Base-by-base conservation (phyloP, 2,113 vertebrate species). In the Pardalotus punctatus region DNA sequence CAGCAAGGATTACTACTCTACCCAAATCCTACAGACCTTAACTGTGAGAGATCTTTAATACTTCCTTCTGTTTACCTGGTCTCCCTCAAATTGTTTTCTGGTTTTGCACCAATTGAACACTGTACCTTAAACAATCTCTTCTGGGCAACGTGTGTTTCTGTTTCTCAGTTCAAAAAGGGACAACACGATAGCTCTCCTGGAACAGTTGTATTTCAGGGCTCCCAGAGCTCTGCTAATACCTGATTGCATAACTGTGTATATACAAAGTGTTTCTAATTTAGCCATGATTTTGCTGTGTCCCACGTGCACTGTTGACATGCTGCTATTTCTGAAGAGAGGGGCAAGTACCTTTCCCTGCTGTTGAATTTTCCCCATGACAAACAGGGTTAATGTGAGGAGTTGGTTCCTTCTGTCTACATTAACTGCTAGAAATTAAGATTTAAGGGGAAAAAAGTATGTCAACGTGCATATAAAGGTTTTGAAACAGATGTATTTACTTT, bases 401-500 rank as follows among this genome's bases (percentile, higher is more conserved):
- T 76, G 20, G 23, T 60, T 81, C 25, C 42, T 84, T 80, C 47
- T 79, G 7, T 65, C 50, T 65, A 73, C 19, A 70, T 72, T 42
- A 79, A 3, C 27, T 57, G 20, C 66, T 95, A 69, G 33, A 85
- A 88, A 60, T 33, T 1, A 86, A 81, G 50, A 40, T 19, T 4
- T 35, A 54, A 71, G 24, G 60, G 40, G 48, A 1, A 51, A 72
- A 48, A 61, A 54, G 11, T 76, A 47, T 64, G 33, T 91, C 47
- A 95, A 51, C 1, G 0, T 78, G 66, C 50, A 42, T 93, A 82
- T 79, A 48, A 78, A 43, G 15, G 60, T 95, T 85, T 94, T 93
- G 76, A 90, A 94, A 81, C 51, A 45, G 60, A 45, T 96, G 43
- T 86, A 88, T 94, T 93, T 92, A 90, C 90, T 93, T 96, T 95